These are phyloP conservation scores for Bergia puertoricense DNA, from an alignment of 92 coral and sea anemone genomes.

Conservation along the genomic window DNA sequence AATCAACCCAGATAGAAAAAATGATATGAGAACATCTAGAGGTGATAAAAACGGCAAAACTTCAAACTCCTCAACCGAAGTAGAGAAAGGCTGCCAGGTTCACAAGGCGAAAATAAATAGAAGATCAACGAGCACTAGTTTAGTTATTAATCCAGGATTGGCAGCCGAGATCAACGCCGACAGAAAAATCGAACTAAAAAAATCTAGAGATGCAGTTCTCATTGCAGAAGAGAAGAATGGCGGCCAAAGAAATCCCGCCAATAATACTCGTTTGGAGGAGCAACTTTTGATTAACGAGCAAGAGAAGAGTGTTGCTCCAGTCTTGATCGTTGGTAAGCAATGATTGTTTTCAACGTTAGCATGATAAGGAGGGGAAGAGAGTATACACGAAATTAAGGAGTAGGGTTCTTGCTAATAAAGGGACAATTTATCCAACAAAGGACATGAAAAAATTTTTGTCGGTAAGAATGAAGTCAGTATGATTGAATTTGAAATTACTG, in stretches of 20 bases:
- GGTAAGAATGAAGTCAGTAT: background rate
- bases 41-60: background rate
- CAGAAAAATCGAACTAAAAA: constrained; percentile 2
- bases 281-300: background rate
- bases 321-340: background rate
- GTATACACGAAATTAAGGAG: background rate
- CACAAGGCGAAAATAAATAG: background rate
- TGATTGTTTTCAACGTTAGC: background rate
- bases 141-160: background rate
- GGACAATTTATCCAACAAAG: background rate
- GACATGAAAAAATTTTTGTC: too few species aligned
- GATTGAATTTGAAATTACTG: too few species aligned
- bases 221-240: background rate
- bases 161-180: background rate
- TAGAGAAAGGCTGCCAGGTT: background rate
- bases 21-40: background rate
- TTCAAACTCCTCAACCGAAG: background rate
- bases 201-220: background rate
- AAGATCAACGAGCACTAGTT: background rate
- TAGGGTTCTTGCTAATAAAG: background rate
- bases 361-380: background rate
- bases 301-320: background rate
- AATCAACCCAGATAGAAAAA: background rate
- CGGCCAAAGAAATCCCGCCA: background rate
- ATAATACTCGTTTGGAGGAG: background rate